These are phyloP conservation scores for Hippasteria phrygiana DNA, from an alignment of 53 echinoderm and acorn worm genomes.

Conservation along the genomic window DNA sequence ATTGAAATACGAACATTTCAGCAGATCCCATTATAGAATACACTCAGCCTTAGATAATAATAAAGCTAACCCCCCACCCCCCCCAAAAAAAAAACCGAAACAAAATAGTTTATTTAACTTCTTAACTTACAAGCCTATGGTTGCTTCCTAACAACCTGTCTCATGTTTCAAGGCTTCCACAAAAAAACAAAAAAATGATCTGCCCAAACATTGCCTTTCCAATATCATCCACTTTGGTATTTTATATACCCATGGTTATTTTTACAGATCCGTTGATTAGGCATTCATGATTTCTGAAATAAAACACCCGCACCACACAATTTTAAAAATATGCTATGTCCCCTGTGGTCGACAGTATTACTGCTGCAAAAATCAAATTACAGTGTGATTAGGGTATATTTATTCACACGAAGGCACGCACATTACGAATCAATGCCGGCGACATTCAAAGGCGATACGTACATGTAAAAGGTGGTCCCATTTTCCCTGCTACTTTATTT, in stretches of 20 bases:
- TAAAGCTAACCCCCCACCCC: no score
- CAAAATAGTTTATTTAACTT: no score
- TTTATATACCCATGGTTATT: not conserved
- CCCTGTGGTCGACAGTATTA: conserved; percentile 53
- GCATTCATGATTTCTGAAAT: not conserved
- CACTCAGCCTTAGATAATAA: not conserved
- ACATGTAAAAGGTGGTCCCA: conserved; percentile 13
- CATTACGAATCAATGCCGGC: conserved; percentile 47
- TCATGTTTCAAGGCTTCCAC: no score
- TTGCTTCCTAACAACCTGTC: no score
- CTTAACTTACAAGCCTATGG: no score
- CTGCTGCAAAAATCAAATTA: conserved; percentile 53
- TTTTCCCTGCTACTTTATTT: not conserved
- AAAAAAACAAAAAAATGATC: no score
- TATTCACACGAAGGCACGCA: not conserved
- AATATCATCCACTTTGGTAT: no score
- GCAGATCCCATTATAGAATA: not conserved
- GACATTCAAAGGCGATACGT: not conserved
- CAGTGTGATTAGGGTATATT: not conserved
- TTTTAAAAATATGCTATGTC: conserved; percentile 3
- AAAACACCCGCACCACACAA: not conserved
- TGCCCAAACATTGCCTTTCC: not conserved
- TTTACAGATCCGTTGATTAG: not conserved
- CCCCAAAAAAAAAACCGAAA: no score
- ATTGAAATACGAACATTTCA: not conserved